phyloP scores from a whole-genome alignment of 2,113 vertebrate genomes.

The Calidris pugnax region DNA sequence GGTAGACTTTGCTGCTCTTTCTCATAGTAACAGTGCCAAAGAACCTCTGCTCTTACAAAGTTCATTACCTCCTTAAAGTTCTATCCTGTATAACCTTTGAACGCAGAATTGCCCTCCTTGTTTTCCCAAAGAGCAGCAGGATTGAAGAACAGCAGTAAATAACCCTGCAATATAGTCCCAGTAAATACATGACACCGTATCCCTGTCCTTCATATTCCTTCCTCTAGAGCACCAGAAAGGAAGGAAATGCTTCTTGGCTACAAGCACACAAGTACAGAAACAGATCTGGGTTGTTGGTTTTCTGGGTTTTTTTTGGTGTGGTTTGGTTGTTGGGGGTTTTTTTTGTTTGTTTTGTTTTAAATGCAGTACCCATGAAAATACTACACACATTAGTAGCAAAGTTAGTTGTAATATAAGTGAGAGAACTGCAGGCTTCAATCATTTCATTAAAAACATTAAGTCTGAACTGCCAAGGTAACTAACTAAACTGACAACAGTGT shows the following conservation, averaged over 20 bases:
- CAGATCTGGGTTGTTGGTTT: not conserved
- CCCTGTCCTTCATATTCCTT: not conserved
- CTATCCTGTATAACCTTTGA: not conserved
- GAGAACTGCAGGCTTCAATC: not conserved
- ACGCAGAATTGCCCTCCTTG: accelerated
- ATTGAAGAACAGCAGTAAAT: not conserved
- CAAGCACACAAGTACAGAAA: not conserved
- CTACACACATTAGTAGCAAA: not conserved
- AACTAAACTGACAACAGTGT: not conserved
- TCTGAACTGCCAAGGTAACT: not conserved
- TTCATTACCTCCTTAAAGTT: not conserved
- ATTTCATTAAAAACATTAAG: not conserved
- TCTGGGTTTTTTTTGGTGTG: not conserved
- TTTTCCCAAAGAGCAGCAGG: not conserved
- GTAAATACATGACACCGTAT: not conserved
- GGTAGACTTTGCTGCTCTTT: not conserved
- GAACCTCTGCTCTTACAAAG: not conserved
- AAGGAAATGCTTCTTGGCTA: constrained; percentile 33
- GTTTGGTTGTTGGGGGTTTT: not conserved
- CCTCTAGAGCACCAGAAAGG: not conserved
- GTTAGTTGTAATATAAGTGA: not conserved
- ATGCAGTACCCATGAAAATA: not conserved
- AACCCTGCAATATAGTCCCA: not conserved
- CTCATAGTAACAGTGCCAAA: not conserved
- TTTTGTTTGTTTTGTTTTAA: not conserved